Evolutionary conservation across 2,888 invertebrate genomes (phyloP), one percentile per base, ranked within the genome.

Genomic region (Laothoe populi): DNA sequence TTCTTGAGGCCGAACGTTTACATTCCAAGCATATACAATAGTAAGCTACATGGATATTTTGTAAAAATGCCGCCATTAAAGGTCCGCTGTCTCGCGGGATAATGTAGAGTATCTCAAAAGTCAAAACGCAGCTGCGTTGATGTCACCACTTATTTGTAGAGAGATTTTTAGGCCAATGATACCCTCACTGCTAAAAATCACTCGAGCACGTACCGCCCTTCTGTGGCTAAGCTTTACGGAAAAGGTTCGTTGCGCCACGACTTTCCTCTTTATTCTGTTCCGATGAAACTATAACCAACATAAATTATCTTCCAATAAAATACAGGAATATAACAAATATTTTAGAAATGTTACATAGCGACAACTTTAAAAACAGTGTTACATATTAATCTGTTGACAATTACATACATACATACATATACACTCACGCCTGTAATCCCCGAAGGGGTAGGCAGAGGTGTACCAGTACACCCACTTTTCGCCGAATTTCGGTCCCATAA

Each of bases 111-210:
- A 70, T 71, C 72, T 74, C 72, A 65, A 69, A 72, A 63, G 72
- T 74, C 72, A 65, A 69, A 72, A 63, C 76, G 66, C 81, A 80
- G 75, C 72, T 80, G 74, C 67, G 71, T 68, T 70, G 69, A 71
- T 74, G 71, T 67, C 72, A 73, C 72, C 76, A 78, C 75, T 79
- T 81, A 78, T 77, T 75, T 81, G 70, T 71, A 78, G 72, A 72
- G 68, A 70, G 72, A 70, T 66, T 71, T 65, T 66, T 49, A 70
- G 67, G 70, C 67, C 71, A 71, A 74, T 75, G 74, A 70, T 69
- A 69, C 65, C 66, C 70, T 66, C 70, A 70, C 65, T 65, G 68
- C 66, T 63, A 64, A 73, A 82, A 78, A 68, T 81, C 78, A 79
- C 73, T 77, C 77, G 73, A 77, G 74, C 79, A 78, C 78, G 75